These are phyloP conservation scores for Cheumatopsyche charites DNA, from an alignment of 1,140 invertebrate genomes.

Conservation along the genomic window DNA sequence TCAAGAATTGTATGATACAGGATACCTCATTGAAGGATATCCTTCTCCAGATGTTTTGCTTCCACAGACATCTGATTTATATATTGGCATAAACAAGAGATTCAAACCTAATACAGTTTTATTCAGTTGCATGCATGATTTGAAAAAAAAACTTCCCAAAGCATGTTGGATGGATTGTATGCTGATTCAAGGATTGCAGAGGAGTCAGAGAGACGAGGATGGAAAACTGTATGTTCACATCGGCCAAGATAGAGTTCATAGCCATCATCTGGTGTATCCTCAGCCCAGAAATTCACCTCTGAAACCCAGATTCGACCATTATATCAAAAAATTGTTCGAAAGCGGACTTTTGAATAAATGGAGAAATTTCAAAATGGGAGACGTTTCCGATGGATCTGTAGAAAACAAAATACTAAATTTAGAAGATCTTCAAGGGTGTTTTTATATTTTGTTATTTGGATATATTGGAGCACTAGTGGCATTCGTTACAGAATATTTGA, in stretches of 20 bases:
- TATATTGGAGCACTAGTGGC: neutral
- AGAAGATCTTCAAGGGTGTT: conserved; percentile 39
- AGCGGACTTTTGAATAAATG: conserved; percentile 53
- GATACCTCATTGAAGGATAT: conserved; percentile 55
- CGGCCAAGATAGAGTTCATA: conserved; percentile 56
- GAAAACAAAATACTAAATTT: conserved; percentile 27
- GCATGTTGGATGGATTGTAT: conserved; percentile 58
- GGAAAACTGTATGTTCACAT: conserved; percentile 57
- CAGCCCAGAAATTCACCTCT: conserved; percentile 53
- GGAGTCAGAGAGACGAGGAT: conserved; percentile 54
- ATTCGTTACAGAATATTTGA: conserved; percentile 23
- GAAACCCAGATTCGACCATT: conserved; percentile 51
- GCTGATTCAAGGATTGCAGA: conserved; percentile 53
- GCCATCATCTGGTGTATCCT: conserved; percentile 55
- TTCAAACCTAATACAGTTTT: conserved; percentile 51
- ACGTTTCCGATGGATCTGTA: neutral
- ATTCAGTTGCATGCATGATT: conserved; percentile 52
- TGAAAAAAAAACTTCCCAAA: conserved; percentile 52
- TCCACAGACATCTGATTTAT: conserved; percentile 54
- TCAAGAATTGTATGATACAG: conserved; percentile 55
- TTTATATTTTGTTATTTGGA: conserved; percentile 42
- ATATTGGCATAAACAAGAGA: conserved; percentile 53
- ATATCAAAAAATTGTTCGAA: conserved; percentile 51
- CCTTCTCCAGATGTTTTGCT: conserved; percentile 56
- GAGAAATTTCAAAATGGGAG: conserved; percentile 41